These are phyloP conservation scores for Odontomachus brunneus DNA, from an alignment of 1,140 invertebrate species.

Conservation along the genomic window DNA sequence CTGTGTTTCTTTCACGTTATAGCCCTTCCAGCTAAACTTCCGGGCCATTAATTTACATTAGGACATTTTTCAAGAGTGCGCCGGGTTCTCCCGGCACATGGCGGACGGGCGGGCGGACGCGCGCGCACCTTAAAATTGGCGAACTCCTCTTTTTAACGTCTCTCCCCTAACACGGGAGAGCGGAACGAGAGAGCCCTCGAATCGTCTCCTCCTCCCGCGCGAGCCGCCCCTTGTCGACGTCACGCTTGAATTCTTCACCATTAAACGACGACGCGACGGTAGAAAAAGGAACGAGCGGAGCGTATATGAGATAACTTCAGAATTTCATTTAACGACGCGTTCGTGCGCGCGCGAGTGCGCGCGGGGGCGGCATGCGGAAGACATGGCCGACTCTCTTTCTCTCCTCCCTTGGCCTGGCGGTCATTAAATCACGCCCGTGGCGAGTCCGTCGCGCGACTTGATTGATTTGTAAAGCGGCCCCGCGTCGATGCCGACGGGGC, in stretches of 20 bases:
- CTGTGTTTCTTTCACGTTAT: constrained; percentile 72
- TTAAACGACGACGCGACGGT: constrained; percentile 62
- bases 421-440: constrained; percentile 56
- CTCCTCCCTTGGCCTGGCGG: background rate
- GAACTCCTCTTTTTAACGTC: constrained; percentile 69
- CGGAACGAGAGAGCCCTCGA: constrained; percentile 37
- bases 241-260: constrained; percentile 68
- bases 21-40: constrained; percentile 76
- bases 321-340: constrained; percentile 56
- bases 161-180: constrained; percentile 25
- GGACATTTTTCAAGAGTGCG: constrained; percentile 78
- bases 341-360: constrained; percentile 20
- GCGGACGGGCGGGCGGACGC: too few species aligned
- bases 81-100: constrained; percentile 45
- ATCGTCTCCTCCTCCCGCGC: constrained; percentile 15
- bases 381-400: too few species aligned
- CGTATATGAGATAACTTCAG: constrained; percentile 58
- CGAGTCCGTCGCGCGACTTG: constrained; percentile 27
- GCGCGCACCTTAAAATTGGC: constrained; percentile 73
- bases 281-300: constrained; percentile 46
- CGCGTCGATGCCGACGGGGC: constrained; percentile 21
- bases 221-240: constrained; percentile 57
- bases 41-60: constrained; percentile 81
- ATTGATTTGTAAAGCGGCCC: constrained; percentile 49
- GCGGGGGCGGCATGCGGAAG: constrained; percentile 31